Percentiles rank a stretch among this genome's conserved stretches.
These are phyloP conservation scores for Drosophila parvula DNA, from an alignment of 1,140 invertebrate genomes.

Conservation along the genomic window DNA sequence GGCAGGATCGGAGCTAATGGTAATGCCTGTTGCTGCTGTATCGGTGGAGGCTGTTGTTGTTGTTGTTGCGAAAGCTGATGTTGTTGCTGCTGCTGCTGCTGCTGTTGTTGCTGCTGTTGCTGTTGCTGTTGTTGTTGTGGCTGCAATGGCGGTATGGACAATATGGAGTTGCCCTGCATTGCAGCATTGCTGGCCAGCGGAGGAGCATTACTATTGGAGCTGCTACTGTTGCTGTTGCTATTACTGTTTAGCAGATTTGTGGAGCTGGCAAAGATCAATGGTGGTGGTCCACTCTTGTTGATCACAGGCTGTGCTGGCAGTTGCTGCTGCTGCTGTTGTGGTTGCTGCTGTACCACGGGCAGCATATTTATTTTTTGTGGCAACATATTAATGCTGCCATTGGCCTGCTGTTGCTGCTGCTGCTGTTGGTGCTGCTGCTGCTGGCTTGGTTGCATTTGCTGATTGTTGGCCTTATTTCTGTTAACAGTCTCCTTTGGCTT, in stretches of 20 bases:
- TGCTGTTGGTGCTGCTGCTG: too few relatives aligned
- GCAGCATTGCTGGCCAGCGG: conserved; percentile 13
- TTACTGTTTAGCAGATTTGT: conserved; percentile 59
- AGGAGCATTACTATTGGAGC: conserved; percentile 2
- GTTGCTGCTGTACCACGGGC: conserved; percentile 43
- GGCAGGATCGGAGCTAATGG: conserved; percentile 15
- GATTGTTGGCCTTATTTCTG: conserved; percentile 43
- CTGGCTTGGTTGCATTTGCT: conserved; percentile 22
- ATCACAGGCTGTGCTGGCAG: conserved; percentile 19
- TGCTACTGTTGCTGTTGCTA: conserved; percentile 41
- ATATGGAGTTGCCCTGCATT: conserved; percentile 33
- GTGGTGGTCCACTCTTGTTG: conserved; percentile 63
- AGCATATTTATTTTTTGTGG: conserved; percentile 50
- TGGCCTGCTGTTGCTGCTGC: conserved; percentile 31
- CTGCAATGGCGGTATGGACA: conserved; percentile 52
- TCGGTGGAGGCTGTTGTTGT: conserved; percentile 14
- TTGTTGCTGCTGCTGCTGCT: conserved; percentile 30
- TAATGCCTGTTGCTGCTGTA: conserved; percentile 3
- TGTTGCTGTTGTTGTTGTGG: conserved; percentile 51
- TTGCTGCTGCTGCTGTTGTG: conserved; percentile 38
- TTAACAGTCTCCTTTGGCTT: conserved; percentile 47
- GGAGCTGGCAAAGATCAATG: conserved; percentile 66
- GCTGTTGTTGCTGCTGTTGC: conserved; percentile 22
- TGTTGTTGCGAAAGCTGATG: conserved; percentile 13
- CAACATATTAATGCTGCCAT: conserved; percentile 44